Conservation (phyloP, 2,797 vertebrate genomes). For the Sorex maritimensis region DNA sequence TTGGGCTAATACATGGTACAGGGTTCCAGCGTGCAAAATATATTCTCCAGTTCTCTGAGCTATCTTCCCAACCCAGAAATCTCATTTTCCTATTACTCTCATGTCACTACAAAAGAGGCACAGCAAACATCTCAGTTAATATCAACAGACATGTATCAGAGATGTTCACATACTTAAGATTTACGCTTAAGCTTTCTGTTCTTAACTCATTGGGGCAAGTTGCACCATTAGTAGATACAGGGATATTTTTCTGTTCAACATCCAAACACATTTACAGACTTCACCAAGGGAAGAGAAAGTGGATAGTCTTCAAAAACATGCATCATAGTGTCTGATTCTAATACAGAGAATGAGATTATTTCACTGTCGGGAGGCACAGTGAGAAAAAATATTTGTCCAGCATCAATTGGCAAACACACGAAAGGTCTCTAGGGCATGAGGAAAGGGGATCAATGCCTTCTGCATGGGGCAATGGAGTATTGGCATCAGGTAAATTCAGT, state of each 20-base stretch:
- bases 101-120: neutral
- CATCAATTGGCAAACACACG: neutral
- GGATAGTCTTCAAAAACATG: neutral
- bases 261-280: neutral
- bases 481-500: neutral
- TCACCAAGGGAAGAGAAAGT: neutral
- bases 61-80: neutral
- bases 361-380: neutral
- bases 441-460: neutral
- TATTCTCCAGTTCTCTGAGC: no score
- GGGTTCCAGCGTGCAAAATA: no score
- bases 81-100: slow-evolving; percentile 1
- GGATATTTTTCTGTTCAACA: slow-evolving; percentile 9
- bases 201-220: neutral
- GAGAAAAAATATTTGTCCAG: neutral
- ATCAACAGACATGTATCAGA: neutral
- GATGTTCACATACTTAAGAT: neutral
- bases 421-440: neutral
- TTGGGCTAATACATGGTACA: no score
- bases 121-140: neutral
- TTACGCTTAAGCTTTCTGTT: neutral
- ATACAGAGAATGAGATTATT: neutral
- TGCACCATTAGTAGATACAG: neutral
- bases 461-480: neutral
- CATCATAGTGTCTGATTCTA: neutral